Evolutionary conservation across 92 coral and sea anemone species (phyloP).

Genomic region (Blastomussa wellsi): DNA sequence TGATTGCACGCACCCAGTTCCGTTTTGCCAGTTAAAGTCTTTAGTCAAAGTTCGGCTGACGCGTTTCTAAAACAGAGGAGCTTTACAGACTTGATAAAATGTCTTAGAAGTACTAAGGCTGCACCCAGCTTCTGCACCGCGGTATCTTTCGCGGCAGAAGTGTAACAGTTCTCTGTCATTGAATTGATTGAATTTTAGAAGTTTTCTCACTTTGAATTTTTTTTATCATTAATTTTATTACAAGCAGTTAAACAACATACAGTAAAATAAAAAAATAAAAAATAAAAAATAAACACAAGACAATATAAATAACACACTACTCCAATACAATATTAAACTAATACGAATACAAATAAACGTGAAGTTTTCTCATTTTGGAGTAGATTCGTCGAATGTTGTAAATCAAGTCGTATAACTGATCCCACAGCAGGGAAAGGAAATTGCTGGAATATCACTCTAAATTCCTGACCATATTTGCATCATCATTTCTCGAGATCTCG

Average conservation of each 20-base stretch:
- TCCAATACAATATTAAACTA: no score
- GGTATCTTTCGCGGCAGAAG: not conserved
- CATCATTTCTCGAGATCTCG: no score
- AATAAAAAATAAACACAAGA: no score
- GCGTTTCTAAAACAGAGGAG: not conserved
- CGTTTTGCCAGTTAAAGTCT: not conserved
- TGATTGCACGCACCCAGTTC: not conserved
- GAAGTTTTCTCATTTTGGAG: not conserved
- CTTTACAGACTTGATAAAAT: not conserved
- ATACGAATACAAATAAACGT: no score
- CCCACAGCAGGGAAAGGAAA: slow-evolving; percentile 9
- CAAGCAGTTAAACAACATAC: not conserved
- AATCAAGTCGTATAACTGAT: not conserved
- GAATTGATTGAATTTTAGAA: not conserved
- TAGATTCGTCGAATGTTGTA: no score
- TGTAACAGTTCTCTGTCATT: not conserved
- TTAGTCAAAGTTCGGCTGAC: not conserved
- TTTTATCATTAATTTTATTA: not conserved
- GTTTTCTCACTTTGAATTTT: not conserved
- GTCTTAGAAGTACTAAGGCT: not conserved
- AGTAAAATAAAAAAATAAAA: no score
- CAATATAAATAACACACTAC: no score
- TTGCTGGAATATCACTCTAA: not conserved
- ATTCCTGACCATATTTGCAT: not conserved
- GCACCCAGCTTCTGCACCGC: not conserved